Base-by-base conservation (phyloP, 2,888 invertebrate species). In the Uropetala carovei region DNA sequence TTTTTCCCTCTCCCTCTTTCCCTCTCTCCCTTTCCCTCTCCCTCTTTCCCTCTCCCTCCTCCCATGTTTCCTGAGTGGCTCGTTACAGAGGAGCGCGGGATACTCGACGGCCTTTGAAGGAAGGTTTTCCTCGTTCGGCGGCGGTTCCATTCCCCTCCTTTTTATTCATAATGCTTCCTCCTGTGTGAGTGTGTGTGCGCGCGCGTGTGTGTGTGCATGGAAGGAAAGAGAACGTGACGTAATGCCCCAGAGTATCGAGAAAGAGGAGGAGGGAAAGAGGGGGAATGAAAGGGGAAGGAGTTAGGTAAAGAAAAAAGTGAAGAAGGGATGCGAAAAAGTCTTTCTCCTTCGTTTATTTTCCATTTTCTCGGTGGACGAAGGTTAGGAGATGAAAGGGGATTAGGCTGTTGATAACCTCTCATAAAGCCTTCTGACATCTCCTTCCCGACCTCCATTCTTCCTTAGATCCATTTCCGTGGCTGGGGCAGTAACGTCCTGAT, bases 401-500 rank as follows among this genome's bases (percentile, higher is more conserved):
- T 75, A 22, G 16, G 9, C 22, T 27, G 75, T 22, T 27, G 75
- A 75, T 75, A 75, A 75, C 75, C 75, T 18, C 22, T 75, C 27
- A 75, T 75, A 27, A 75, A 75, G 4, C 75, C 75, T 27, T 75
- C 75, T 75, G 75, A 75, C 27, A 11, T 75, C 22, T 75, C 75
- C 27, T 75, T 27, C 27, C 11, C 27, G 43, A 5, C 43, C 43
- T 43, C 43, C 43, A 1, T 43, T 43, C 5, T 43, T 43, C 43
- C 43, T 43, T 43, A 43, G 43, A 43, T 43, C 43, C 43, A 43
- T 43, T 43, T 43, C 2, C 75, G 22, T 75, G 75, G 22, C 9
- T 75, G 27, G 27, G 75, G n/a, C 75, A 75, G 75, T 75, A 27
- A 75, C 75, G 75, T 75, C n/a, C n/a, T n/a, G 75, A 27, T 75